Base-by-base conservation (phyloP, 2,888 invertebrate genomes). In the Nomada fabriciana region DNA sequence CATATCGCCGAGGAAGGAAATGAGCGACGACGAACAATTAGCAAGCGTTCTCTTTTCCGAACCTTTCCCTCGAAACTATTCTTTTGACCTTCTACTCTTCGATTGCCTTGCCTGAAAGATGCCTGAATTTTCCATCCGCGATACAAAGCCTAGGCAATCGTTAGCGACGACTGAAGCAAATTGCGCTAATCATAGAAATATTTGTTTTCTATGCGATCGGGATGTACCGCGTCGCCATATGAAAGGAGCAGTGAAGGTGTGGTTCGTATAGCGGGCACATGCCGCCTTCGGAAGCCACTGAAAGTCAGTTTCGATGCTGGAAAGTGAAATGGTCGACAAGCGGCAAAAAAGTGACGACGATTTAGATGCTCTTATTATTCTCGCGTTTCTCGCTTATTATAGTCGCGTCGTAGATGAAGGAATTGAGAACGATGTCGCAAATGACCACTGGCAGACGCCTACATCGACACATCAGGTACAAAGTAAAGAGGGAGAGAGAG, bases 311-410 rank as follows among this genome's bases (percentile, higher is more conserved):
- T 75, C 70, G 76, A 73, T 60, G 67, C 25, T 80, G 85, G 82
- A 88, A 88, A 88, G 88, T 88, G 88, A 88, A 88, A 82, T 80
- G 78, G 65, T 13, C 70, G n/a, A 59, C 43, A 23, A 18, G 2
- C 23, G 42, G 68, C 70, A 53, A 70, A 83, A 79, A 72, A 80
- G 75, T 57, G 9, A 42, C 25, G 15, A 76, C 59, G 64, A 80
- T 78, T 64, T 53, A 71, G 23, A 9, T 15, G 53, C 29, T 59
- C 64, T 74, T 72, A 20, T 74, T 72, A 20, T 76, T 77, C 50
- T 68, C 50, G 52, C 47, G 25, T 25, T 25, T 25, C 25, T 25
- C 25, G 25, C 25, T 25, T 25, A 25, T 25, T 25, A 67, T 73
- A 83, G 78, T 83, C 68, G 29, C 59, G 47, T 74, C n/a, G 61